Conservation (phyloP, 2,113 vertebrate species). For the Gymnogyps californianus region DNA sequence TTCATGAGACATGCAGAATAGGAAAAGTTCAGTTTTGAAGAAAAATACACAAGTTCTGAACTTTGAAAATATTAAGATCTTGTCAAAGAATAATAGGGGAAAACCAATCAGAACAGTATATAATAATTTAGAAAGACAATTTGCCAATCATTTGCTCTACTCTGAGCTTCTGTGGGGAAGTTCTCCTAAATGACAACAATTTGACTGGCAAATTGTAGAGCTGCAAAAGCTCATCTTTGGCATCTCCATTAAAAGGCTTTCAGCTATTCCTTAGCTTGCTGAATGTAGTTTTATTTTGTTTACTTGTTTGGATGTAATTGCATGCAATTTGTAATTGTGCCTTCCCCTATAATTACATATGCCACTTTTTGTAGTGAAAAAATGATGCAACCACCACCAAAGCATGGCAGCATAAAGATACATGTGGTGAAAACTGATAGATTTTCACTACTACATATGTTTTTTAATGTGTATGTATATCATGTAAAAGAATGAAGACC, state of each 20-base stretch:
- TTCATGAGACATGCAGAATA: not conserved
- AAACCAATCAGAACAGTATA: conserved; percentile 2
- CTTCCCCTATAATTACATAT: conserved; percentile 54
- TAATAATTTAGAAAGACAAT: conserved; percentile 2
- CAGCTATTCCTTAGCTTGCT: conserved; percentile 48
- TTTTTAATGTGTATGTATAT: not conserved
- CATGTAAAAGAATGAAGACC: not conserved
- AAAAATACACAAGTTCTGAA: not conserved
- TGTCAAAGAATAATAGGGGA: not conserved
- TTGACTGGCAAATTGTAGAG: conserved; percentile 55
- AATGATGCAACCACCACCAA: not conserved
- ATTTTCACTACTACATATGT: not conserved
- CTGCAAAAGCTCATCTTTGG: conserved; percentile 44
- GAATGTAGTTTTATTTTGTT: conserved; percentile 63
- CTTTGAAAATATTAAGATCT: not conserved
- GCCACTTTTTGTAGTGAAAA: not conserved
- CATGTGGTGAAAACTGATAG: not conserved
- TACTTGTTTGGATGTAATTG: conserved; percentile 62
- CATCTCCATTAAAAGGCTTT: conserved; percentile 57
- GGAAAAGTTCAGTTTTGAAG: not conserved
- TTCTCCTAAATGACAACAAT: conserved; percentile 47
- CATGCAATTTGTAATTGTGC: conserved; percentile 57
- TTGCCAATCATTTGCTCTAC: not conserved
- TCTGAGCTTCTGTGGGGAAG: not conserved
- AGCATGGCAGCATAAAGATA: not conserved